phyloP scores from a whole-genome alignment of 2,888 invertebrate species.

The Empis livida region DNA sequence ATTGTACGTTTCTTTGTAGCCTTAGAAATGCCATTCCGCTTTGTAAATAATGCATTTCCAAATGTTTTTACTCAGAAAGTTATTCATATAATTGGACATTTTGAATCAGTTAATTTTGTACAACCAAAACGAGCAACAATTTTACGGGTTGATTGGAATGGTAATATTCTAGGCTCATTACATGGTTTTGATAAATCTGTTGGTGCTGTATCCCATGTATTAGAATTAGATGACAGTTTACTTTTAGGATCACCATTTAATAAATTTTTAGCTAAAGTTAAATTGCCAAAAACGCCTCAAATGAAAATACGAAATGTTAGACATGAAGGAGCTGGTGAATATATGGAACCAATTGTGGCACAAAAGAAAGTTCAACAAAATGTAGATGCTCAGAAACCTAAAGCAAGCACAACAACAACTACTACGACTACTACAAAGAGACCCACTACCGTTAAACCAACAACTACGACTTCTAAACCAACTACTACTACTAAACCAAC shows the following conservation, averaged over 20 bases:
- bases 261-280: conserved; percentile 50
- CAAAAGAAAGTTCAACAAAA: neutral
- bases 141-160: conserved; percentile 55
- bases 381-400: conserved; percentile 8
- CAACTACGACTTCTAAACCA: conserved; percentile 18
- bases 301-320: conserved; percentile 30
- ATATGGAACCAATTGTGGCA: conserved; percentile 20
- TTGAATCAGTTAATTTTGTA: conserved; percentile 32
- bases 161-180: conserved; percentile 55
- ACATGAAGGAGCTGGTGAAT: conserved; percentile 23
- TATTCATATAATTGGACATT: conserved; percentile 55
- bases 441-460: conserved; percentile 17
- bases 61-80: conserved; percentile 49
- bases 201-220: conserved; percentile 47
- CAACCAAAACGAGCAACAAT: conserved; percentile 41
- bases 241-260: conserved; percentile 58
- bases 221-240: conserved; percentile 49
- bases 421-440: conserved; percentile 15
- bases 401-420: conserved; percentile 20
- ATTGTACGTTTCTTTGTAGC: conserved; percentile 45
- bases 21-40: conserved; percentile 49
- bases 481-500: conserved; percentile 15
- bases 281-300: conserved; percentile 34
- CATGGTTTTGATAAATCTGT: conserved; percentile 48
- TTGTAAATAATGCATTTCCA: conserved; percentile 50